Conservation (phyloP, 2,797 vertebrate species). For the Linurgus olivaceus region DNA sequence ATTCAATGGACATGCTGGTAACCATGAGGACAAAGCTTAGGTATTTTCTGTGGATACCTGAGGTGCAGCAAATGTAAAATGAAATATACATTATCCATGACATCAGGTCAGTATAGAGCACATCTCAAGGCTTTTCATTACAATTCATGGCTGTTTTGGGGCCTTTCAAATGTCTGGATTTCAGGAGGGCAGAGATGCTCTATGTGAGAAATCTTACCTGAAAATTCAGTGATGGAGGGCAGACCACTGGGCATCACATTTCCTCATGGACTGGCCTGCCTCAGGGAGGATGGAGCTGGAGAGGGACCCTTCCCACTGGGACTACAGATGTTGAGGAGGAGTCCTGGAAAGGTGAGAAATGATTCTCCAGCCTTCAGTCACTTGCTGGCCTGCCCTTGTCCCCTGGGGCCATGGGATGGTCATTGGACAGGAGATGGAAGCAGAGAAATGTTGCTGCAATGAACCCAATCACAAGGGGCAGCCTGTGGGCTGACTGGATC, state of each 20-base stretch:
- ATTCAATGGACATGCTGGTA: neutral
- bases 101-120: neutral
- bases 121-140: slow-evolving; percentile 6
- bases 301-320: neutral
- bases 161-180: neutral
- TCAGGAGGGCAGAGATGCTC: neutral
- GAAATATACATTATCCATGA: neutral
- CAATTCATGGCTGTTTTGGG: neutral
- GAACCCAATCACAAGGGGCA: neutral
- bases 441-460: neutral
- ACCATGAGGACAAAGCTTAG: slow-evolving; percentile 27
- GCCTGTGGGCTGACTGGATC: neutral
- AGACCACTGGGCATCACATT: neutral
- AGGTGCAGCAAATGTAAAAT: neutral
- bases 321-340: neutral
- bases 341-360: neutral
- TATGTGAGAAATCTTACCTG: neutral
- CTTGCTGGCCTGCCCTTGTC: neutral
- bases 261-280: neutral
- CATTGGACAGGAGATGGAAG: neutral
- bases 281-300: neutral
- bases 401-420: too few relatives aligned
- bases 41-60: neutral
- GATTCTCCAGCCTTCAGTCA: neutral
- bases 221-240: neutral